phyloP scores from a whole-genome alignment of 35 echinoderm and acorn worm species.

The Ophiothrix spiculata region DNA sequence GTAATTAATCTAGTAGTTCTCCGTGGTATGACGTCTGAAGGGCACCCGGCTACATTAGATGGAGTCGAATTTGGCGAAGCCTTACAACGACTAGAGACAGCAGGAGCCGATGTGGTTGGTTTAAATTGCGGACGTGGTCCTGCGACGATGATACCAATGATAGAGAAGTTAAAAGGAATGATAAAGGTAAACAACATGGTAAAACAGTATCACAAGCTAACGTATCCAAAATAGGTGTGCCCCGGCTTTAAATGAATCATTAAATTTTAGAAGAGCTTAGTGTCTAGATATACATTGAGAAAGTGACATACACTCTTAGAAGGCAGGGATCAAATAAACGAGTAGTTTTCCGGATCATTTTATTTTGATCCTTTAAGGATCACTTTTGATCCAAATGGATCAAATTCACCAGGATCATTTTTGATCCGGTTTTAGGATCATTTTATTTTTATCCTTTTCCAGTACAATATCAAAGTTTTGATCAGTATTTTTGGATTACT shows the following conservation, averaged over 20 bases:
- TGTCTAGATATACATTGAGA: not conserved
- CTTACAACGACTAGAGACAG: constrained; percentile 48
- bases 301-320: too few species aligned
- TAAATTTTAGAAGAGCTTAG: too few species aligned
- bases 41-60: constrained; percentile 28
- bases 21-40: not conserved
- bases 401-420: too few species aligned
- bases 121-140: constrained; percentile 64
- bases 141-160: constrained; percentile 45
- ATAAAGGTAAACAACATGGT: not conserved
- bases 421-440: too few species aligned
- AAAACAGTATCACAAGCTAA: too few species aligned
- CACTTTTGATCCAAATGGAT: too few species aligned
- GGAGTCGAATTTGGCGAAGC: constrained; percentile 42
- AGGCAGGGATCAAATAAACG: too few species aligned
- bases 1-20: constrained; percentile 30
- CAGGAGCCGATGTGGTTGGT: constrained; percentile 68
- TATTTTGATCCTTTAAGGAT: too few species aligned
- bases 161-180: constrained; percentile 22
- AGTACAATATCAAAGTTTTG: too few species aligned
- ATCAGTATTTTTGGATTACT: too few species aligned
- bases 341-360: too few species aligned
- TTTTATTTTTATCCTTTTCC: too few species aligned
- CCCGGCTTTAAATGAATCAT: not conserved
- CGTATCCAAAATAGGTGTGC: not conserved